phyloP scores from a whole-genome alignment of 2,797 vertebrate species.

The Poeciliopsis infans region DNA sequence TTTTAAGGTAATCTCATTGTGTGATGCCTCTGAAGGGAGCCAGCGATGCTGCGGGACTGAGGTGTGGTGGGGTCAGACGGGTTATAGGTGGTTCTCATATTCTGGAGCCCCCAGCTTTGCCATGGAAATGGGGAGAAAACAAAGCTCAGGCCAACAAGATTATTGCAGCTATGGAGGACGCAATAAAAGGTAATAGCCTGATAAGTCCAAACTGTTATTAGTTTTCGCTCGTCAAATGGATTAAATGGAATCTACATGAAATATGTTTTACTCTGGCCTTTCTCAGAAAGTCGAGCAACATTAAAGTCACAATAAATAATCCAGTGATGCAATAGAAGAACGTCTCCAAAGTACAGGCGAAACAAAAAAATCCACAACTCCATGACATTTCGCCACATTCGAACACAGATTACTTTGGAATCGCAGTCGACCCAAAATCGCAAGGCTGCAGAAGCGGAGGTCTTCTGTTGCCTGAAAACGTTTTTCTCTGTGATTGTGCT shows the following conservation, averaged over 20 bases:
- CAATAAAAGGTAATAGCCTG: slow-evolving; percentile 2
- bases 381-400: not conserved
- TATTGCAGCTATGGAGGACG: not conserved
- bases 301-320: not conserved
- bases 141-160: slow-evolving; percentile 19
- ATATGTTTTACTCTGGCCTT: not conserved
- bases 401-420: not conserved
- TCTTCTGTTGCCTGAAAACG: not conserved
- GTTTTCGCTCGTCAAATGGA: not conserved
- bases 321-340: not conserved
- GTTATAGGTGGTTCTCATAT: slow-evolving; percentile 59
- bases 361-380: not conserved
- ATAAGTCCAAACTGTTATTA: not conserved
- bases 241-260: not conserved
- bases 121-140: slow-evolving; percentile 56
- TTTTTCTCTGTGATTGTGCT: not conserved
- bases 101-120: slow-evolving; percentile 30
- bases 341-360: not conserved
- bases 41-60: slow-evolving; percentile 40
- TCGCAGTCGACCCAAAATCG: not conserved
- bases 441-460: not conserved
- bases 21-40: slow-evolving; percentile 20
- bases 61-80: slow-evolving; percentile 60
- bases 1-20: slow-evolving; percentile 17
- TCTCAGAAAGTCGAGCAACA: not conserved